These are phyloP conservation scores for Basileuterus tristriatus DNA, from an alignment of 2,797 vertebrate genomes.

Conservation along the genomic window DNA sequence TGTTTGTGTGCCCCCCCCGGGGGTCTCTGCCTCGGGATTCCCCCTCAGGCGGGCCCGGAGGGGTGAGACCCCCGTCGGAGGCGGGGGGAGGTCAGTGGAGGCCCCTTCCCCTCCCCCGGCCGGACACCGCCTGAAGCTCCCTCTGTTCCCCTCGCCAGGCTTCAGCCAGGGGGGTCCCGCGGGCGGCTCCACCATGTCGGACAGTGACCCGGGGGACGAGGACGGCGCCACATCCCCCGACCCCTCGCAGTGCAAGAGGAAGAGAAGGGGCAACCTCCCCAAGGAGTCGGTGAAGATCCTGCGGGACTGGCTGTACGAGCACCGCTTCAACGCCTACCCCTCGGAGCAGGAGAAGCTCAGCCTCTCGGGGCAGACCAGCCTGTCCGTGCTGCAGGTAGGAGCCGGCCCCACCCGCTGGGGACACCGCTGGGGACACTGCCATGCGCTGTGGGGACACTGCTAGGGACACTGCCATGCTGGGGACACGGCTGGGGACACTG, in stretches of 20 bases:
- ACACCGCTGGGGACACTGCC: background rate
- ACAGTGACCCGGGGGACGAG: slow-evolving; percentile 87
- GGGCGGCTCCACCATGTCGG: slow-evolving; percentile 80
- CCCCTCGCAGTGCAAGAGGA: slow-evolving; percentile 84
- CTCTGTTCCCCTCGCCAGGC: slow-evolving; percentile 65
- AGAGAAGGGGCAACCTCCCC: slow-evolving; percentile 93
- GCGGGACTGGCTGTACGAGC: slow-evolving; percentile 93
- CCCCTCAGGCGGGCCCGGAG: no score
- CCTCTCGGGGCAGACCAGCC: slow-evolving; percentile 88
- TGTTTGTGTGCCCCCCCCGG: background rate
- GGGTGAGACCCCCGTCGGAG: background rate
- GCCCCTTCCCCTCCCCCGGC: background rate
- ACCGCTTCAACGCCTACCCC: slow-evolving; percentile 95
- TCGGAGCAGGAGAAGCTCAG: slow-evolving; percentile 95
- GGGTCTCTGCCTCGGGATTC: background rate
- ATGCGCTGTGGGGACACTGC: background rate
- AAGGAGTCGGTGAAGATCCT: slow-evolving; percentile 95
- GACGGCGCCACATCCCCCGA: slow-evolving; percentile 83
- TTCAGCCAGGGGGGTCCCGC: slow-evolving; percentile 72
- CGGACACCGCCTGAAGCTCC: background rate
- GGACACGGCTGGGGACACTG: background rate
- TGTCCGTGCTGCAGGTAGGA: slow-evolving; percentile 92
- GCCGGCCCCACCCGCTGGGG: rapidly evolving
- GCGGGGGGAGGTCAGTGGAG: no score
- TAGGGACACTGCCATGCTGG: background rate